phyloP scores from a whole-genome alignment of 92 coral and sea anemone species.

The Diadumene lineata region DNA sequence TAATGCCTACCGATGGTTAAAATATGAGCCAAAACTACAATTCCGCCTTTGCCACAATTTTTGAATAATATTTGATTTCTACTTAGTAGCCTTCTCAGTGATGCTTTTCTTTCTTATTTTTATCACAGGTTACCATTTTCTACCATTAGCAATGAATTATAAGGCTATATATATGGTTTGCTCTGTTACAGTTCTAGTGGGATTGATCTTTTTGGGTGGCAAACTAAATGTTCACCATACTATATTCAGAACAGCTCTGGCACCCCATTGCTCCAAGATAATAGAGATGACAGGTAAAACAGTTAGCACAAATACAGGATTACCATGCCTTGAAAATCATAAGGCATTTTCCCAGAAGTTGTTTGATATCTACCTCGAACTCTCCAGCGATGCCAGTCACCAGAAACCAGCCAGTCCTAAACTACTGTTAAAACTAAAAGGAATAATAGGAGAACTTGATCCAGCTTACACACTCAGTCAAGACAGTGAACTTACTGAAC shows the following conservation, averaged over 20 bases:
- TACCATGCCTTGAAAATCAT: background rate
- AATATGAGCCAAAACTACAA: too few relatives aligned
- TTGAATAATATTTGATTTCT: too few relatives aligned
- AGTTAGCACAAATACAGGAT: too few relatives aligned
- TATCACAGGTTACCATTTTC: too few relatives aligned
- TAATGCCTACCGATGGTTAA: too few relatives aligned
- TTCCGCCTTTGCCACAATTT: too few relatives aligned
- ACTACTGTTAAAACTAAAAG: slow-evolving; percentile 9
- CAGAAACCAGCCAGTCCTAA: slow-evolving; percentile 14
- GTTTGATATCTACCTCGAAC: background rate
- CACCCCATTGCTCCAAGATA: too few relatives aligned
- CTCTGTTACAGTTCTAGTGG: background rate
- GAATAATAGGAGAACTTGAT: slow-evolving; percentile 23
- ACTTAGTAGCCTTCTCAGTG: too few relatives aligned
- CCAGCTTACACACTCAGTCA: slow-evolving; percentile 26
- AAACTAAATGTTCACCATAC: background rate
- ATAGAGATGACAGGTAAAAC: background rate
- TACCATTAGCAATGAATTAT: background rate
- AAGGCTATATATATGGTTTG: background rate
- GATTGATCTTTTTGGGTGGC: background rate
- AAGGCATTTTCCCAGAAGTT: slow-evolving; percentile 4
- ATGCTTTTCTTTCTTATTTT: too few relatives aligned
- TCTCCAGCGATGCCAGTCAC: background rate
- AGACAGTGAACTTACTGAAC: background rate
- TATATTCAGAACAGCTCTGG: background rate